Conservation (phyloP, 2,888 invertebrate genomes). For the Lasioglossum pauxillum region DNA sequence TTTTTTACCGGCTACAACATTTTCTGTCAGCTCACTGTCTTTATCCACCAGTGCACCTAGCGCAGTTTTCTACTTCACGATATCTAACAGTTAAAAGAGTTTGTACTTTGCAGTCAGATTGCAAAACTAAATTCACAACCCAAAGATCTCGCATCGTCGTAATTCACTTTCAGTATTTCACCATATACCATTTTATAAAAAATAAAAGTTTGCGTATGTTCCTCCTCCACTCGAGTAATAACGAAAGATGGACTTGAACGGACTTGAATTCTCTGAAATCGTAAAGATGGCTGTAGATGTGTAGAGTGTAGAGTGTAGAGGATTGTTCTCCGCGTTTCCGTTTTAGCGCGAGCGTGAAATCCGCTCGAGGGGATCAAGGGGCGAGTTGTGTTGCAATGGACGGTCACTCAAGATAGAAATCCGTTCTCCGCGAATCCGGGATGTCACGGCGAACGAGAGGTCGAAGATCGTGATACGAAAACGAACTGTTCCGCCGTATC, state of each 20-base stretch:
- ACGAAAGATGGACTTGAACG: not conserved
- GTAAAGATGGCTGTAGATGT: not conserved
- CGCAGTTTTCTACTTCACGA: not conserved
- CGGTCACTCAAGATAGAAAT: constrained; percentile 18
- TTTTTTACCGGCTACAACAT: not conserved
- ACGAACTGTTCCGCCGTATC: constrained; percentile 58
- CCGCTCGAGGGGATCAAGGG: constrained; percentile 11
- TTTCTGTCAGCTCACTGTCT: no score
- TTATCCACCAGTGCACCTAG: not conserved
- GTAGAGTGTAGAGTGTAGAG: not conserved
- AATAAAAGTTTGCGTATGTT: not conserved
- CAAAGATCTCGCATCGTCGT: not conserved
- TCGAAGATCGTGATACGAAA: constrained; percentile 65
- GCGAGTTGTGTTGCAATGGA: constrained; percentile 18
- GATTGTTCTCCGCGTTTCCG: not conserved
- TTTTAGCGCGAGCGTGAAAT: not conserved
- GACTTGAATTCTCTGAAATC: not conserved
- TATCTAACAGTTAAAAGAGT: not conserved
- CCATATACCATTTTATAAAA: not conserved
- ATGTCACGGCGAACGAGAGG: constrained; percentile 36
- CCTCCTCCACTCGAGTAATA: not conserved
- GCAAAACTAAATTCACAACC: not conserved
- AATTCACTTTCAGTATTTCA: not conserved
- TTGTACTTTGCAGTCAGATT: not conserved
- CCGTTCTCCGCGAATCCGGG: not conserved